Evolutionary conservation across 2,888 invertebrate genomes (phyloP).

Genomic region (Plagodis pulveraria): DNA sequence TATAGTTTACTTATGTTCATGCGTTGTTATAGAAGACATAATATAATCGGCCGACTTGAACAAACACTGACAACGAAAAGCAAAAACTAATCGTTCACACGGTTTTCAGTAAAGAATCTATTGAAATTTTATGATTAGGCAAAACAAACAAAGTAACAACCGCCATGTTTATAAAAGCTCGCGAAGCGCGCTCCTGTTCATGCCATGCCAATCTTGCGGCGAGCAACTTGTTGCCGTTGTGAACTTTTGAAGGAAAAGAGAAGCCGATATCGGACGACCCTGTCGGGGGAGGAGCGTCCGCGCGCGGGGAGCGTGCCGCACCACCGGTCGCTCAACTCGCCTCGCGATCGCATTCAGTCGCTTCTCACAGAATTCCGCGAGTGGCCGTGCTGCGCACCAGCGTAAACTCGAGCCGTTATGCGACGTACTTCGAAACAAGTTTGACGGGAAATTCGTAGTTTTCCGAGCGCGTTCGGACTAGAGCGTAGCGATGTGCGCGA

Average conservation of each 20-base stretch:
- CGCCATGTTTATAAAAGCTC: slow-evolving; percentile 84
- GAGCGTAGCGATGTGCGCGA: slow-evolving; percentile 75
- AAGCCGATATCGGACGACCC: slow-evolving; percentile 62
- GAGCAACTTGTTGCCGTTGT: slow-evolving; percentile 83
- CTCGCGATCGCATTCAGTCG: slow-evolving; percentile 70
- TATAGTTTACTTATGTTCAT: too few relatives aligned
- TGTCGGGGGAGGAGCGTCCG: slow-evolving; percentile 79
- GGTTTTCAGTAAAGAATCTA: slow-evolving; percentile 61
- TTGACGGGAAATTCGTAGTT: slow-evolving; percentile 83
- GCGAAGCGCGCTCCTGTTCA: slow-evolving; percentile 82
- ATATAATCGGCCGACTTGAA: slow-evolving; percentile 4
- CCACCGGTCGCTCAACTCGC: slow-evolving; percentile 77
- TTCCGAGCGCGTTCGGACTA: slow-evolving; percentile 75
- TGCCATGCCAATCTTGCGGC: slow-evolving; percentile 84
- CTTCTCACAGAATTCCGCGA: slow-evolving; percentile 61
- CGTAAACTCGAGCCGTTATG: slow-evolving; percentile 75
- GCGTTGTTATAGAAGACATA: not conserved
- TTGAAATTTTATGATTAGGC: slow-evolving; percentile 79
- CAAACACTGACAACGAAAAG: slow-evolving; percentile 11
- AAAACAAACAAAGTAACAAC: slow-evolving; percentile 82
- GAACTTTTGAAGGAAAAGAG: slow-evolving; percentile 74
- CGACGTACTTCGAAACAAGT: slow-evolving; percentile 82
- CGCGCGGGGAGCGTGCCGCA: slow-evolving; percentile 73
- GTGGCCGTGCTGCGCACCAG: slow-evolving; percentile 52
- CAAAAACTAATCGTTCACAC: slow-evolving; percentile 46